These are phyloP conservation scores for Idris sp. DNA, from an alignment of 1,140 invertebrate species.

Conservation along the genomic window DNA sequence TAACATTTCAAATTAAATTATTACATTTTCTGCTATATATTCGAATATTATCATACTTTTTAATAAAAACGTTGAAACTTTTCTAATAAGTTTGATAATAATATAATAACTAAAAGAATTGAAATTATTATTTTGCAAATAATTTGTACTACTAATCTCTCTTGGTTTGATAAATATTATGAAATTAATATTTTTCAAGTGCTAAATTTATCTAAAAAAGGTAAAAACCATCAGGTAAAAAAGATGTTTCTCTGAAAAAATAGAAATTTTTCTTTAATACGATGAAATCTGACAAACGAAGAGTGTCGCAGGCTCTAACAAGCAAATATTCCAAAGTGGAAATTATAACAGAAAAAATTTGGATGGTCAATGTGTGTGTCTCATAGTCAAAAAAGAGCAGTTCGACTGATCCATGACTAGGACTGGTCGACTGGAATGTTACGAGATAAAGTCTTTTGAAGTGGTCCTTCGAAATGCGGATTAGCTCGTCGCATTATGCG, in stretches of 20 bases:
- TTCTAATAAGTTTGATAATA: no score
- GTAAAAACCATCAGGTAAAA: no score
- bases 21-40: no score
- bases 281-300: conserved; percentile 12
- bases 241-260: not conserved
- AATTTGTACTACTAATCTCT: no score
- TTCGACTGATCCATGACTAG: conserved; percentile 33
- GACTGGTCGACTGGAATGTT: conserved; percentile 54
- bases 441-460: conserved; percentile 53
- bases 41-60: no score
- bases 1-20: no score
- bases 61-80: no score
- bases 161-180: no score
- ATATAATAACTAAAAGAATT: no score
- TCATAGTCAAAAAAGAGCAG: conserved; percentile 43
- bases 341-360: conserved; percentile 54
- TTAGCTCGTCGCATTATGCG: conserved; percentile 51
- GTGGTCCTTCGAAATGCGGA: conserved; percentile 51
- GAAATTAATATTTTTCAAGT: no score
- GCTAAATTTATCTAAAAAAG: no score
- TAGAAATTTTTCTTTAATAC: conserved; percentile 8
- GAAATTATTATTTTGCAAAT: no score
- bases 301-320: conserved; percentile 8
- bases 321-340: conserved; percentile 15
- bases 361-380: conserved; percentile 51